Evolutionary conservation across 2,113 vertebrate species (phyloP).

Genomic region (Pelobates fuscus): DNA sequence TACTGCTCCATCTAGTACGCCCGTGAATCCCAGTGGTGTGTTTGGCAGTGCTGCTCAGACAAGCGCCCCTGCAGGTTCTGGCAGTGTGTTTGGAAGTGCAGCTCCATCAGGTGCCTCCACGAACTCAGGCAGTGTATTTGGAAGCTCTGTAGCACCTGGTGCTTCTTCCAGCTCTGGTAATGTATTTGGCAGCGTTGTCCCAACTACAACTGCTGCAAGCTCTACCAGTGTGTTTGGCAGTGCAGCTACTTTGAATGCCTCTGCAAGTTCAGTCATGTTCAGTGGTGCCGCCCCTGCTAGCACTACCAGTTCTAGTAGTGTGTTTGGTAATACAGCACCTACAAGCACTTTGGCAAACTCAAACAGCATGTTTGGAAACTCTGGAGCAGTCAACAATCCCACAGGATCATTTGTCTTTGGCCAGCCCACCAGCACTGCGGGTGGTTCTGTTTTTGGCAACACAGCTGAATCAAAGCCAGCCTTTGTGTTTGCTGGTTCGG

Average conservation of each 20-base stretch:
- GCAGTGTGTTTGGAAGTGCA: not conserved
- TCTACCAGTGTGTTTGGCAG: slow-evolving; percentile 26
- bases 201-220: not conserved
- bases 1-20: not conserved
- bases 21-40: slow-evolving; percentile 1
- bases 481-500: slow-evolving; percentile 82
- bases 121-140: slow-evolving; percentile 16
- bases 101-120: not conserved
- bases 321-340: slow-evolving; percentile 3
- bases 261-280: not conserved
- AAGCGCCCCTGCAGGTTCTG: slow-evolving; percentile 12
- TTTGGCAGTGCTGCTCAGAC: slow-evolving; percentile 40
- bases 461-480: slow-evolving; percentile 67
- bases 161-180: not conserved
- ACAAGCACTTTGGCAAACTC: slow-evolving; percentile 32
- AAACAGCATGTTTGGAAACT: slow-evolving; percentile 58
- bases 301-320: not conserved
- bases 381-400: slow-evolving; percentile 60
- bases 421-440: slow-evolving; percentile 73
- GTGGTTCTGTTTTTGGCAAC: slow-evolving; percentile 69
- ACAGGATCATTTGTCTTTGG: slow-evolving; percentile 80
- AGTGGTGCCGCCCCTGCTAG: not conserved
- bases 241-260: not conserved
- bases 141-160: not conserved
- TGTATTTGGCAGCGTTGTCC: slow-evolving; percentile 9